Evolutionary conservation across 1,140 invertebrate species (phyloP), one percentile per base, ranked within the genome.

Genomic region (Papilio helenus): DNA sequence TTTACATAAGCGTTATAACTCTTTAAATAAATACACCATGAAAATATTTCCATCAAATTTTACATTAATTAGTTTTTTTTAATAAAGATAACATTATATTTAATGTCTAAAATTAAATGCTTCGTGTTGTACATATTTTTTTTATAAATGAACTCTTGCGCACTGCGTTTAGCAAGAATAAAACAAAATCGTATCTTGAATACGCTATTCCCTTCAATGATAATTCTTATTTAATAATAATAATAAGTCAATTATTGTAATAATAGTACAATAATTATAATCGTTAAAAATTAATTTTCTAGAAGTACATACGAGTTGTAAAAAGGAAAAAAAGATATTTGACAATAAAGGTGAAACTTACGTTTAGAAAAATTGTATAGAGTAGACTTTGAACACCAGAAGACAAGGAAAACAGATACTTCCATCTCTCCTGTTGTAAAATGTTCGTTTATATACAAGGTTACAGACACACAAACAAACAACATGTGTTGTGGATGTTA

Each of bases 91-190:
- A 93, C 88, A 90, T 92, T 92, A 93, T 90, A 92, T 92, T 90
- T 90, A 90, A 93, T 92, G 86, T 92, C 93, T 93, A 94, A 94
- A 93, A 94, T 93, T 94, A 94, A 94, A 94, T 94, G 93, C 93
- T 92, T 94, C 87, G 80, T 92, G 89, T 94, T 94, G 93, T 94
- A 94, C 93, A 94, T 93, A 90, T 84, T 88, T 89, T 90, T 91
- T 87, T 55, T 14, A 55, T 20, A 83, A 83, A 81, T 80, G 84
- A 92, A 87, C 86, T 84, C 86, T 83, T 86, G 83, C 83, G 86
- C 81, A 79, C 82, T 81, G 85, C 85, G 83, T 84, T 79, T 73
- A 79, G 79, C 80, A 79, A 78, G 79, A 79, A 81, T 83, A 80
- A 82, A 85, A 87, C 81, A 87, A 87, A 88, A 86, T 86, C 79